Evolutionary conservation across 2,888 invertebrate genomes (phyloP), one percentile per base, ranked within the genome.

Genomic region (Anaspis maculata): DNA sequence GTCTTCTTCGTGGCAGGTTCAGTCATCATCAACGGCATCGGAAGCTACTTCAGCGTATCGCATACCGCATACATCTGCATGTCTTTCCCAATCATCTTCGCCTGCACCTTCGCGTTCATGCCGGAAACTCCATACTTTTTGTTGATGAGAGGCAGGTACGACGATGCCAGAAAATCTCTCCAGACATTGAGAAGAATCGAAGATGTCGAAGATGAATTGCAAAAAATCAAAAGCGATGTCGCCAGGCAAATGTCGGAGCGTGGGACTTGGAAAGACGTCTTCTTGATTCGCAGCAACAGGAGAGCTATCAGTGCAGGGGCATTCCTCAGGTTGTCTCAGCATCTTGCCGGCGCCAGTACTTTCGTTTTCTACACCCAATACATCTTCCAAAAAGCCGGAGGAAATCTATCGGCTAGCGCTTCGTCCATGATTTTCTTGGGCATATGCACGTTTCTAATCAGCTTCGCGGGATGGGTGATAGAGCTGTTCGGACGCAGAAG

Each of bases 61-160:
- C 60, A 58, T 13, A 63, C 75, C 41, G 74, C 74, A 32, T 64
- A 64, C 33, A 68, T 76, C 55, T 76, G 75, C 54, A 62, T 74
- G 45, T 56, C 71, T 42, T 64, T 77, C 32, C 74, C 78, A 7
- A 58, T 76, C 19, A 46, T 73, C 22, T 73, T 76, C 50, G 59
- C 77, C 14, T 32, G 74, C 10, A 61, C 69, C 11, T 73, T 79
- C 56, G 13, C 59, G 23, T 73, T 73, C 52, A 65, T 80, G 53
- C 81, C 81, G n/a, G 82, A 83, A 65, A 48, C 52, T 6, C 59
- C 58, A 1, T 58, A 58, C 32, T 57, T 43, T 30, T 44, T 42
- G 12, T 30, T 57, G 2, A 55, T 51, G 47, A 50, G 52, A 30
- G 46, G 45, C 1, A 39, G 48, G 14, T 15, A 39, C 6, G 48